These are phyloP conservation scores for Drosophila tristis DNA, from an alignment of 1,140 invertebrate species.

Conservation along the genomic window DNA sequence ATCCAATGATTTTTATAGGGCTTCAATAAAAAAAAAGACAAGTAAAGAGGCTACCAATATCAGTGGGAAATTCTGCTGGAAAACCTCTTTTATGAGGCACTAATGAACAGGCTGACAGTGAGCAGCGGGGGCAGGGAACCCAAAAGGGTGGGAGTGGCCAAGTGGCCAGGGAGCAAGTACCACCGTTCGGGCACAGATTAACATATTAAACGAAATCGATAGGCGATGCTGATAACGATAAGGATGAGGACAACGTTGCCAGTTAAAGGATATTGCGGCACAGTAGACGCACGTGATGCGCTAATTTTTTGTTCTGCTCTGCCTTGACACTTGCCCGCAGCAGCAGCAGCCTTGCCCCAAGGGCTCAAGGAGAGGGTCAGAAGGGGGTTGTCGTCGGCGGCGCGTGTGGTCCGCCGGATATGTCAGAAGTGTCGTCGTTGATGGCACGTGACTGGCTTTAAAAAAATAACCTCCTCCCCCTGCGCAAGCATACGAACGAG, in stretches of 20 bases:
- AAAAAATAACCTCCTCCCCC: conserved; percentile 16
- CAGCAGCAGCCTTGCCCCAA: neutral
- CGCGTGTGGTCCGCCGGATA: conserved; percentile 82
- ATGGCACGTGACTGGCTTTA: conserved; percentile 79
- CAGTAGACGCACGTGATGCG: conserved; percentile 77
- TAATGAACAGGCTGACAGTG: conserved; percentile 54
- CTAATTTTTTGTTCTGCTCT: conserved; percentile 74
- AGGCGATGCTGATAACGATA: conserved; percentile 46
- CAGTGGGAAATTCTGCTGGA: conserved; percentile 12
- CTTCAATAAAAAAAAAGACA: conserved; percentile 52
- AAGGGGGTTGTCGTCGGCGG: conserved; percentile 37
- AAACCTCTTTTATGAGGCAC: conserved; percentile 55
- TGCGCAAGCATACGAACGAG: neutral
- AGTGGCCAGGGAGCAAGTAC: conserved; percentile 5
- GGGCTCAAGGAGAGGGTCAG: neutral
- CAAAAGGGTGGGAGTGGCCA: neutral
- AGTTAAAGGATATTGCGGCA: conserved; percentile 71
- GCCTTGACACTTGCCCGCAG: conserved; percentile 71
- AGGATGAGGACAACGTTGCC: conserved; percentile 42
- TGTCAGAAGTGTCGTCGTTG: conserved; percentile 79
- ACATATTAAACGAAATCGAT: conserved; percentile 83
- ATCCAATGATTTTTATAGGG: conserved; percentile 64
- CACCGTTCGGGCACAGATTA: conserved; percentile 56
- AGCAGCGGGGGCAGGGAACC: neutral
- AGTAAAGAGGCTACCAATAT: conserved; percentile 33